Evolutionary conservation across 2,888 invertebrate genomes (phyloP).

Genomic region (Machimus rusticus): DNA sequence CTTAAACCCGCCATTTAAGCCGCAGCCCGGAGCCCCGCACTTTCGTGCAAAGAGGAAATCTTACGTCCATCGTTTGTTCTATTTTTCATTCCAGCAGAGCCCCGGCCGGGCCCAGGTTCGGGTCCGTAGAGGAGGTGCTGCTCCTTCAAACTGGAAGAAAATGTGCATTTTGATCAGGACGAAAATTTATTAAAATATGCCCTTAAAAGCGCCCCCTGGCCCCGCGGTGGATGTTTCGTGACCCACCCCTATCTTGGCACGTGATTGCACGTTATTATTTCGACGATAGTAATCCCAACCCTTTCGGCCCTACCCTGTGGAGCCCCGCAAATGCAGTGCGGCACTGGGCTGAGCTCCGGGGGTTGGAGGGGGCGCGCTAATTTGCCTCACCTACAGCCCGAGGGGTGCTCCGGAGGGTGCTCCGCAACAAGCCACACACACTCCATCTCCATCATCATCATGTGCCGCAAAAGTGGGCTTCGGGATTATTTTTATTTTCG

Average conservation of each 20-base stretch:
- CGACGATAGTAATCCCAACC: neutral
- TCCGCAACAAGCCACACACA: neutral
- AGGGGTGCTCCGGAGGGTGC: neutral
- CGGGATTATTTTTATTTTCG: slow-evolving; percentile 24
- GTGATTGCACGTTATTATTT: slow-evolving; percentile 5
- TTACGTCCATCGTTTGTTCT: neutral
- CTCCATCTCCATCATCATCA: slow-evolving; percentile 1
- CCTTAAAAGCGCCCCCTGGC: neutral
- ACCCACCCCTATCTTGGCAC: neutral
- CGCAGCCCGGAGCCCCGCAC: neutral
- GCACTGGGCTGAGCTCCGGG: too few relatives aligned
- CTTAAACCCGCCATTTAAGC: neutral
- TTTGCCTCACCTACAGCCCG: neutral
- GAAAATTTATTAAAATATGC: neutral
- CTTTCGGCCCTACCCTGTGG: neutral
- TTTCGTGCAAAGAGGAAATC: neutral
- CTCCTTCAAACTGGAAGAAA: neutral
- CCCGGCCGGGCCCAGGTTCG: neutral
- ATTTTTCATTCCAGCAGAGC: neutral
- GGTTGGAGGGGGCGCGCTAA: neutral
- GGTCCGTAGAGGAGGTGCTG: neutral
- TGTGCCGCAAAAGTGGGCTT: slow-evolving; percentile 12
- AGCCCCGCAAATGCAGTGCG: neutral
- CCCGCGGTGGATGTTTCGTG: neutral
- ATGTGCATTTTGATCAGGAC: neutral